Evolutionary conservation across 1,140 invertebrate genomes (phyloP).

Genomic region (Zaprionus camerounensis): DNA sequence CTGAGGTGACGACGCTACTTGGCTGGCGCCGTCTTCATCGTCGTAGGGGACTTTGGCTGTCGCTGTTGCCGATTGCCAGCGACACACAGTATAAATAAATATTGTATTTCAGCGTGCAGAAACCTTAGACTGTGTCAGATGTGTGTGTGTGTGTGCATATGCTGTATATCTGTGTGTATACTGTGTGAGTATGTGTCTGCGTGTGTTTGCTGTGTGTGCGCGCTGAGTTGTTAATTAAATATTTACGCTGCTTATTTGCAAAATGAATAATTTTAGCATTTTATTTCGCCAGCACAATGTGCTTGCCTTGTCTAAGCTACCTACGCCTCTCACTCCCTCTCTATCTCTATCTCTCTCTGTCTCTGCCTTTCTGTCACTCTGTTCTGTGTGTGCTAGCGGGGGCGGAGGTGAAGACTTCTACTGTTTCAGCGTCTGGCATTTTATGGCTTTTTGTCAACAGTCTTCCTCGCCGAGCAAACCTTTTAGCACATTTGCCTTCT

Average conservation of each 20-base stretch:
- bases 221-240: constrained; percentile 79
- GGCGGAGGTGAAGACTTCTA: background rate
- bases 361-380: background rate
- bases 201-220: constrained; percentile 13
- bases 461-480: constrained; percentile 22
- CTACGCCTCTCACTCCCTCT: background rate
- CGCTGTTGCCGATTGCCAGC: constrained; percentile 22
- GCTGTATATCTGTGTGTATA: background rate
- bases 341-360: background rate
- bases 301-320: constrained; percentile 26
- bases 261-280: constrained; percentile 82
- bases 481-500: constrained; percentile 59
- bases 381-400: background rate
- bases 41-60: constrained; percentile 60
- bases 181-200: background rate
- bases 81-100: constrained; percentile 71
- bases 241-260: constrained; percentile 82
- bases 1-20: background rate
- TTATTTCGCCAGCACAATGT: constrained; percentile 66
- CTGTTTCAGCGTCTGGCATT: constrained; percentile 40
- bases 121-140: constrained; percentile 60
- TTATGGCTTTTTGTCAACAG: constrained; percentile 54
- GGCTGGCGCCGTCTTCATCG: constrained; percentile 17
- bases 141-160: background rate
- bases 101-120: constrained; percentile 69